These are phyloP conservation scores for Prietella phreatophila DNA, from an alignment of 2,113 vertebrate species.

Conservation along the genomic window DNA sequence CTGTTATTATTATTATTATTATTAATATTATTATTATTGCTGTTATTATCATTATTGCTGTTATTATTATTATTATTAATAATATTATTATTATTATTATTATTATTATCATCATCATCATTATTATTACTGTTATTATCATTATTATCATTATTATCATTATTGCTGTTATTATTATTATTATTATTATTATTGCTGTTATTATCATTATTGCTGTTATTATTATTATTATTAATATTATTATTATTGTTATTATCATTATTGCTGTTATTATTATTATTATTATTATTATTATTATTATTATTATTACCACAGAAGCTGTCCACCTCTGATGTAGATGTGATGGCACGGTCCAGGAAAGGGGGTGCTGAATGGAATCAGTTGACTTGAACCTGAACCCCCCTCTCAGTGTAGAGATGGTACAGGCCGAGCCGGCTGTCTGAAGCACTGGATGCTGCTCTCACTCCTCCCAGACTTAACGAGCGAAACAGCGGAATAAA, in stretches of 20 bases:
- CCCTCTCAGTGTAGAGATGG: conserved; percentile 39
- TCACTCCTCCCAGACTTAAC: conserved; percentile 36
- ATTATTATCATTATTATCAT: too few relatives aligned
- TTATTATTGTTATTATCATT: neutral
- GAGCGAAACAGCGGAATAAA: conserved; percentile 39
- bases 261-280: neutral
- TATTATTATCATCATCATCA: too few relatives aligned
- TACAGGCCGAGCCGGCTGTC: conserved; percentile 63
- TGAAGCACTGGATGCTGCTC: conserved; percentile 59
- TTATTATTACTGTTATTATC: too few relatives aligned
- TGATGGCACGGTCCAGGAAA: conserved; percentile 76
- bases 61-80: too few relatives aligned
- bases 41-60: too few relatives aligned
- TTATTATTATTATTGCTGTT: too few relatives aligned
- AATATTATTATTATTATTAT: too few relatives aligned
- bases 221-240: neutral
- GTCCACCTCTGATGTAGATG: conserved; percentile 44
- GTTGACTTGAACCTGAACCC: conserved; percentile 62
- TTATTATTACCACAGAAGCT: too few relatives aligned
- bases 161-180: too few relatives aligned
- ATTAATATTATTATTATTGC: too few relatives aligned
- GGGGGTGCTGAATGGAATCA: conserved; percentile 62
- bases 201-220: too few relatives aligned
- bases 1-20: too few relatives aligned
- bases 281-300: neutral